Base-by-base conservation (phyloP, 2,797 vertebrate species). In the Paratrypauchen microcephalus region DNA sequence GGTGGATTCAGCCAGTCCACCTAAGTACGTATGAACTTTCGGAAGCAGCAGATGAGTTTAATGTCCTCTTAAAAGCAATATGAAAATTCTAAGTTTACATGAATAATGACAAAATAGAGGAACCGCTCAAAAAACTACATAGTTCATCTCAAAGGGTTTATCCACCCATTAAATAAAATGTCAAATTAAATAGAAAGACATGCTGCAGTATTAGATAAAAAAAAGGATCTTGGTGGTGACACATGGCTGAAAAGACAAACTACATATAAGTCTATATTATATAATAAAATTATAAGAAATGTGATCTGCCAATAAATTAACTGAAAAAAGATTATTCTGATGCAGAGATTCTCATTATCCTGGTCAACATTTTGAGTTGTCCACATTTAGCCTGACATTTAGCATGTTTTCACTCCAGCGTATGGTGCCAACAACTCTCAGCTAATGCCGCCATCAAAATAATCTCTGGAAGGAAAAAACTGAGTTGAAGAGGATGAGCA, bases 391-490 rank as follows among this genome's bases (percentile, higher is more conserved):
- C 23, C 9, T 30, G 47, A 50, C 63, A 65, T 65, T 65, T 65
- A 28, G 7, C n/a, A 48, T 64, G 63, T 50, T 26, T 2, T 83
- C 89, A 94, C 92, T 93, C 89, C 89, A 93, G 91, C 58, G 80
- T 47, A 92, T 12, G 5, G 55, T 55, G n/a, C 92, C 92, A 81
- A 30, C 92, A 89, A 58, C 91, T 94, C 89, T 90, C 92, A 93
- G 91, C 92, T 96, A 94, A 95, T 94, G 92, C 88, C 85, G 86
- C 64, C 3, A 0, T 23, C 32, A 12, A 72, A 45, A 61, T 58
- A 93, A 94, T 94, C 94, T 93, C 94, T 94, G 90, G 93, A 92
- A 74, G 72, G 76, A 32, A 69, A 69, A 48, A 13, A 47, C 41
- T 18, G 50, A 36, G 65, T 55, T 30, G 32, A 62, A 45, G 65